Evolutionary conservation across 2,797 vertebrate species (phyloP), one percentile per base, ranked within the genome.

Genomic region (Pantherophis vulpinus): DNA sequence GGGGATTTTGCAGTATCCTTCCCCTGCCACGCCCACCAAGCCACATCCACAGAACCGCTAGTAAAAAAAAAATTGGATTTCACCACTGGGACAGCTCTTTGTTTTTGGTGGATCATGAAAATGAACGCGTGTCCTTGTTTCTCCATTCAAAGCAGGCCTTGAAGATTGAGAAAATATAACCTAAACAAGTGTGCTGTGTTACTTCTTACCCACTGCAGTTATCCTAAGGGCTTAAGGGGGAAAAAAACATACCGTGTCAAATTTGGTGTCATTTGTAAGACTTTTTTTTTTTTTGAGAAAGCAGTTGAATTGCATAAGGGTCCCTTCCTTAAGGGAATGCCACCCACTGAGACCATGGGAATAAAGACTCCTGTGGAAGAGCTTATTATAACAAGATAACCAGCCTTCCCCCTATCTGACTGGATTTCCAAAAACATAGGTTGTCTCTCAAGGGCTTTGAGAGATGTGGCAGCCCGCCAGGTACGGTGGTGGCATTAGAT

Each of bases 161-260:
- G 95, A 96, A 96, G 95, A 93, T 92, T 92, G 92, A 95, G 96
- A 96, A 96, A 96, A 87, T 93, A 20, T 32, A 3, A 93, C 93
- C 94, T 95, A 91, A 93, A 91, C 88, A 94, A 96, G 95, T 92
- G 95, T 92, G 96, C 95, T 96, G 93, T 90, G 93, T 95, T 93
- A 32, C n/a, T 32, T 16, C n/a, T 70, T 70, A 8, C 74, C 5
- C 10, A 23, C 8, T 11, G 74, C 37, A 11, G 20, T 25, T 63
- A 47, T 83, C 37, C 37, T 47, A 47, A 83, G 20, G 37, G 37
- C 37, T 47, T 47, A 47, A 25, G 74, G 61, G 74, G 61, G 2
- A 1, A 32, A 25, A 23, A 47, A 83, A 83, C 10, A 83, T 2
- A 83, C 37, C 4, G 4, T 12, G 74, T 83, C 74, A 83, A 83